Evolutionary conservation across 1,140 invertebrate genomes (phyloP), one percentile per base, ranked within the genome.

Genomic region (Achroia grisella): DNA sequence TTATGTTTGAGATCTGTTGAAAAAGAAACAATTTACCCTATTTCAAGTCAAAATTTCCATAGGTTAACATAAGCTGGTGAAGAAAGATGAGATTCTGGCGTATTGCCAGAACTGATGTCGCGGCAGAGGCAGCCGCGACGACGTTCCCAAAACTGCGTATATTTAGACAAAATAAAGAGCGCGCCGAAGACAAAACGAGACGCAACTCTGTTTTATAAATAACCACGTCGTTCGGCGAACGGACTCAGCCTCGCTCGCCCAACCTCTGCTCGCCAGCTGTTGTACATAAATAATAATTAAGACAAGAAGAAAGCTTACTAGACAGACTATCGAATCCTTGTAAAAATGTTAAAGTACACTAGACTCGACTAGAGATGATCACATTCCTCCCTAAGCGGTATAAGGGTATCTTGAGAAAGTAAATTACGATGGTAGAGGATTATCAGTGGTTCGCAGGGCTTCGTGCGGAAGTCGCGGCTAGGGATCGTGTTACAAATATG

Each of bases 131-230:
- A 69, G 66, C 78, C 54, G 56, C 67, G 73, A 61, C 71, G 69
- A 76, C 71, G 80, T 78, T 82, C 76, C 80, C 80, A 80, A 84
- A 84, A 82, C 76, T 80, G 76, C 76, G 78, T 84, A 84, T 84
- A 84, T 84, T 84, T 84, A 82, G 78, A 84, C 78, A 82, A 84
- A 84, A 84, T 84, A 82, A 84, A 84, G 80, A 84, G 78, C 67
- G 71, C 66, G 66, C 73, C 70, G 74, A 82, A 80, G 78, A 84
- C 80, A 84, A 82, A 84, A 82, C 76, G 80, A 81, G 80, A 84
- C 74, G 71, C 77, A 71, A 81, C 65, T 80, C 80, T 77, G 80
- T 79, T 84, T 81, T 84, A 84, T 81, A 84, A 84, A 84, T 84
- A 84, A 74, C 75, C 70, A 41, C 71, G 75, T 80, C 77, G 80